These are phyloP conservation scores for Acanthochromis polyacanthus DNA, from an alignment of 2,113 vertebrate genomes.

Conservation along the genomic window DNA sequence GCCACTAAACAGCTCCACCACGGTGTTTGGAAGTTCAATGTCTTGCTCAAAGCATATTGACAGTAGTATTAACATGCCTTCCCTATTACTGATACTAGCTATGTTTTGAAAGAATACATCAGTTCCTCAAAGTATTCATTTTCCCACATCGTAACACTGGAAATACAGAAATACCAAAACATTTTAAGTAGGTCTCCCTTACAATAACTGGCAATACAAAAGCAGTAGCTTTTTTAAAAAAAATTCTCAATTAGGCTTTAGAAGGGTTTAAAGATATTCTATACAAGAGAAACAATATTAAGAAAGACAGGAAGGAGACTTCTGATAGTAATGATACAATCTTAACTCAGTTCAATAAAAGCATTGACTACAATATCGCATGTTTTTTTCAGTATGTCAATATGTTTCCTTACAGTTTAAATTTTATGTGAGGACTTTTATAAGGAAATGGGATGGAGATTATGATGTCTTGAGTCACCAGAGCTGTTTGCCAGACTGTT, in stretches of 20 bases:
- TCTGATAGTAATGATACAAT: not conserved
- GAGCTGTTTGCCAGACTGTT: conserved; percentile 18
- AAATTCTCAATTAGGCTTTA: not conserved
- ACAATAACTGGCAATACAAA: no score
- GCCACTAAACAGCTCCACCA: not conserved
- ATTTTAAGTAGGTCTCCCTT: no score
- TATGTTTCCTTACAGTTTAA: not conserved
- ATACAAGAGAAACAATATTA: not conserved
- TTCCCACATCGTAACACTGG: not conserved
- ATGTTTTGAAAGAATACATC: not conserved
- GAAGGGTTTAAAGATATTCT: not conserved
- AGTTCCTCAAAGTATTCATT: conserved; percentile 8
- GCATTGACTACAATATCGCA: not conserved
- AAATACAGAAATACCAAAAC: conserved; percentile 3
- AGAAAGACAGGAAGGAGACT: not conserved
- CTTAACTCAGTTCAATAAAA: not conserved
- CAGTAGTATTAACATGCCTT: not conserved
- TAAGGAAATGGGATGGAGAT: conserved; percentile 11
- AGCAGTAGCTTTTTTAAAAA: not conserved
- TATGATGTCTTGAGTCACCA: conserved; percentile 1
- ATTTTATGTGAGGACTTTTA: not conserved
- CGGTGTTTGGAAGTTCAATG: not conserved
- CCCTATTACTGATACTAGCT: not conserved
- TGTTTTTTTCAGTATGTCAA: not conserved
- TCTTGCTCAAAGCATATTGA: not conserved